Conservation (phyloP, 2,888 invertebrate genomes). For the Sinelater perroti region DNA sequence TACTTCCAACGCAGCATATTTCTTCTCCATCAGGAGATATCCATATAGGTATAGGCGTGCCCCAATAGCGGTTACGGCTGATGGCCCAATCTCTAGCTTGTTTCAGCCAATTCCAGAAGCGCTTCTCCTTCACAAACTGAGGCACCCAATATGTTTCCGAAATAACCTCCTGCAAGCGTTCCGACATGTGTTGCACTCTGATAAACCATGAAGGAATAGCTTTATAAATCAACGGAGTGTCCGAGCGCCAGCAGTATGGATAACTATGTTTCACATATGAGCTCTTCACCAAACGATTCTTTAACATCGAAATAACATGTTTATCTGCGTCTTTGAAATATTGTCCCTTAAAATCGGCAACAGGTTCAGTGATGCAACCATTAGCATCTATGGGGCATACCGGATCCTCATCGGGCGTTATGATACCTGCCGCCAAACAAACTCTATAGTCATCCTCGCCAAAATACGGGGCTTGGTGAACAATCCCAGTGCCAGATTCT, state of each 20-base stretch:
- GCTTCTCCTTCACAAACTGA: conserved; percentile 95
- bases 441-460: conserved; percentile 98
- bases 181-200: conserved; percentile 89
- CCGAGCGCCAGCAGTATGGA: conserved; percentile 99
- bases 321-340: conserved; percentile 99
- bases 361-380: conserved; percentile 85
- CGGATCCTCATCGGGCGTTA: conserved; percentile 81
- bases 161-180: conserved; percentile 80
- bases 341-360: conserved; percentile 86
- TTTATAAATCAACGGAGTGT: conserved; percentile 97
- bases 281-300: conserved; percentile 80
- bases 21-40: conserved; percentile 81
- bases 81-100: conserved; percentile 99
- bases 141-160: conserved; percentile 98
- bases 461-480: conserved; percentile 98
- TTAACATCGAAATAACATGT: conserved; percentile 85
- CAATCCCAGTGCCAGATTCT: conserved; percentile 96
- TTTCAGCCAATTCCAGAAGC: conserved; percentile 97
- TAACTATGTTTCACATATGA: conserved; percentile 89
- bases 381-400: conserved; percentile 95
- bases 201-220: conserved; percentile 99
- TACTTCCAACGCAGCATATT: conserved; percentile 93
- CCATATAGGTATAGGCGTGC: conserved; percentile 99
- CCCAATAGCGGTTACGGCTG: conserved; percentile 98
- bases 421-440: conserved; percentile 71